A percentile compares a stretch with the other conserved stretches of the same genome.
Evolutionary conservation across 2,797 vertebrate genomes (phyloP).

Genomic region (Toxotes lorentzi): DNA sequence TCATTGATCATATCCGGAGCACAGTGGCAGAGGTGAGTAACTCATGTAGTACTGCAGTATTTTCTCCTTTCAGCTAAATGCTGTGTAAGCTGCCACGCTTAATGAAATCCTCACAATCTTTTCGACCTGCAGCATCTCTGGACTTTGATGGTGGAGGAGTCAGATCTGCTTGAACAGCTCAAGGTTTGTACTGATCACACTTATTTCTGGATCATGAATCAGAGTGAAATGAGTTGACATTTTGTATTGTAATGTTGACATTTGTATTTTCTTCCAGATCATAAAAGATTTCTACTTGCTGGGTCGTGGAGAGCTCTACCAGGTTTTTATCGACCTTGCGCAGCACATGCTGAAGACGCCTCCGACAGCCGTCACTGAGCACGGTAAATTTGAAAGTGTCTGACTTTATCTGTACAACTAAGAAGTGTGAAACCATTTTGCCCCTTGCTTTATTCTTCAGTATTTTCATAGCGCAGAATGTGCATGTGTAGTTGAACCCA

Average conservation of each 20-base stretch:
- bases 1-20: slow-evolving; percentile 95
- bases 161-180: slow-evolving; percentile 94
- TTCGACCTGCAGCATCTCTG: slow-evolving; percentile 90
- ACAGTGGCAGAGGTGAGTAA: slow-evolving; percentile 94
- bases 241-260: not conserved
- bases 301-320: slow-evolving; percentile 97
- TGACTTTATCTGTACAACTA: not conserved
- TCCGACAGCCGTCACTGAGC: slow-evolving; percentile 95
- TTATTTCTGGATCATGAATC: not conserved
- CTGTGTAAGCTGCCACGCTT: accelerated
- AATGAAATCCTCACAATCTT: not conserved
- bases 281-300: slow-evolving; percentile 98
- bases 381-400: slow-evolving; percentile 82
- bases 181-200: slow-evolving; percentile 86
- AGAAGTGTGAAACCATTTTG: not conserved
- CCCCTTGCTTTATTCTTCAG: not conserved
- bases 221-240: not conserved
- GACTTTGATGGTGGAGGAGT: slow-evolving; percentile 98
- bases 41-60: accelerated
- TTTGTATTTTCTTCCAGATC: slow-evolving; percentile 84
- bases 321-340: slow-evolving; percentile 97
- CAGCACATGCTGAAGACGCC: slow-evolving; percentile 98
- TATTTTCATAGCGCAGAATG: not conserved
- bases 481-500: not conserved
- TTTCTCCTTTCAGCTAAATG: not conserved